These are phyloP conservation scores for Muscidifurax raptorellus DNA, from an alignment of 1,140 invertebrate genomes.

Conservation along the genomic window DNA sequence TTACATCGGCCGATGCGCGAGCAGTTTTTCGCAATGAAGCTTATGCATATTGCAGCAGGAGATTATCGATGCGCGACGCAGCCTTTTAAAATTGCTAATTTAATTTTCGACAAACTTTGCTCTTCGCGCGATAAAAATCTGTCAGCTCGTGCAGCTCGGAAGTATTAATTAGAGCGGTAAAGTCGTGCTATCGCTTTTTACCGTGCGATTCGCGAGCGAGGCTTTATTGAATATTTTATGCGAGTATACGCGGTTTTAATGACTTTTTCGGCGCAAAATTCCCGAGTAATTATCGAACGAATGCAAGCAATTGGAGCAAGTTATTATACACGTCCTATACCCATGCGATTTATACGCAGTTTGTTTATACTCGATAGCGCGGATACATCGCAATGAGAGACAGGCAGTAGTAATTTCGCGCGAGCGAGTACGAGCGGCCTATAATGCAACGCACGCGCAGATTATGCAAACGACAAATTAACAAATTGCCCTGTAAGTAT, in stretches of 20 bases:
- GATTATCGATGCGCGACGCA: not conserved
- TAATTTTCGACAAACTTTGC: conserved; percentile 1
- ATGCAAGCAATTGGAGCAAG: not conserved
- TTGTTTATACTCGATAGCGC: too few species aligned
- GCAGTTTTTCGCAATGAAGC: not conserved
- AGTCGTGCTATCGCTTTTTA: not conserved
- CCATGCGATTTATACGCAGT: too few species aligned
- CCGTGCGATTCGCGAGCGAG: too few species aligned
- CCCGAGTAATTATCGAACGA: not conserved
- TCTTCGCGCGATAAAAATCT: not conserved
- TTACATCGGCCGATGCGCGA: not conserved
- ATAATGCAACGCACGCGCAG: too few species aligned
- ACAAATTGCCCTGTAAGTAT: too few species aligned
- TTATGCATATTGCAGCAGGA: not conserved
- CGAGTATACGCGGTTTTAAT: not conserved
- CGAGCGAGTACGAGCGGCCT: too few species aligned
- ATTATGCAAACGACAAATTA: too few species aligned
- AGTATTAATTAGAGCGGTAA: not conserved
- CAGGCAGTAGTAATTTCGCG: too few species aligned
- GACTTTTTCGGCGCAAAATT: not conserved
- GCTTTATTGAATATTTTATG: not conserved
- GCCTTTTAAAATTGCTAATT: conserved; percentile 22
- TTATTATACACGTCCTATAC: too few species aligned
- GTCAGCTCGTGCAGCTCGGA: not conserved
- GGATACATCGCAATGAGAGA: too few species aligned